These are phyloP conservation scores for Rhodinocichla rosea DNA, from an alignment of 2,113 vertebrate species.

Conservation along the genomic window DNA sequence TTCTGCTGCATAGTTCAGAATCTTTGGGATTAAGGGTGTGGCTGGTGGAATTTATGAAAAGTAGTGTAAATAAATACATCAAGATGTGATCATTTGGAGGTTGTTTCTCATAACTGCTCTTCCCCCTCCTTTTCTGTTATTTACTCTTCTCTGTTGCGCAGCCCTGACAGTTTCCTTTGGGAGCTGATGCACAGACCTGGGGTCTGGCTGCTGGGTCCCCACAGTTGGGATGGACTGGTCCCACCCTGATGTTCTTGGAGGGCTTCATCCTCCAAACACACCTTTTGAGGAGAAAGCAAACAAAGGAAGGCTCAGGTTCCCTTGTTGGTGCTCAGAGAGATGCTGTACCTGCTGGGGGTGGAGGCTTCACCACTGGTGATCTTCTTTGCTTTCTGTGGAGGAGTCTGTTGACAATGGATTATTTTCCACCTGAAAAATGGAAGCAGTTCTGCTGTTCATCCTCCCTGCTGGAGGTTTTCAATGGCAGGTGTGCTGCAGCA, in stretches of 20 bases:
- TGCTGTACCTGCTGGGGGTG: accelerated
- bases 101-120: background rate
- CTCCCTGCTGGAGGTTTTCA: background rate
- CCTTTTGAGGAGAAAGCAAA: background rate
- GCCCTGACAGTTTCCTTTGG: background rate
- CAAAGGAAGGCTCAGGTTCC: background rate
- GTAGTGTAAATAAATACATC: background rate
- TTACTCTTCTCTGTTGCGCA: background rate
- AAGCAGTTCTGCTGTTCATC: background rate
- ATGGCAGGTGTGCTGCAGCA: background rate
- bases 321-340: background rate
- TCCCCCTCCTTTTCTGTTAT: background rate
- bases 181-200: background rate
- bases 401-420: background rate
- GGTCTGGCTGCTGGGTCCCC: background rate
- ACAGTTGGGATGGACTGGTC: accelerated
- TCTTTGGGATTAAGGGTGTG: background rate
- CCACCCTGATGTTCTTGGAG: accelerated
- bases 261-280: background rate
- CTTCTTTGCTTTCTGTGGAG: background rate
- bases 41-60: background rate
- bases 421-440: background rate
- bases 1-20: background rate
- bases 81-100: background rate
- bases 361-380: background rate